Conservation (phyloP, 2,113 vertebrate species). For the Chamaetylas fuelleborni region DNA sequence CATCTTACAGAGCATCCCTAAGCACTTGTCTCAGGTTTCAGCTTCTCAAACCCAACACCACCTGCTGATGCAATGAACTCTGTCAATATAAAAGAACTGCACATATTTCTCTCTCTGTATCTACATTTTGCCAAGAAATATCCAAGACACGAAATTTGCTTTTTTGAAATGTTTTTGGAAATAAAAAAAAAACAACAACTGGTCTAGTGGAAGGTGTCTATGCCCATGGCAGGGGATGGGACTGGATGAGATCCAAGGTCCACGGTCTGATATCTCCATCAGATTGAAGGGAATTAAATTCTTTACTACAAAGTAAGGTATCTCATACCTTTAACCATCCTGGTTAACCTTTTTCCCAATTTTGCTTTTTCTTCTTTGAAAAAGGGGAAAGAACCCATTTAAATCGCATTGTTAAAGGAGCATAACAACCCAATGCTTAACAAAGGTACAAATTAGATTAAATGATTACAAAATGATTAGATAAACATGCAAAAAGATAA, state of each 20-base stretch:
- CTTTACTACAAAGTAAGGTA: accelerated
- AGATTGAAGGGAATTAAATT: not conserved
- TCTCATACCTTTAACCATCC: not conserved
- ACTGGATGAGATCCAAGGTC: too few relatives aligned
- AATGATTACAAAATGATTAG: not conserved
- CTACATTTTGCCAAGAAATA: not conserved
- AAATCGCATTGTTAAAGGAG: not conserved
- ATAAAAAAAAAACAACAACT: not conserved
- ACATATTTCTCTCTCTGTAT: not conserved
- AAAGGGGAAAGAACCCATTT: not conserved
- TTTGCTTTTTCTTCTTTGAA: not conserved
- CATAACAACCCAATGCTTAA: not conserved
- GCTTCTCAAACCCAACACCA: not conserved
- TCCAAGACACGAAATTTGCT: accelerated
- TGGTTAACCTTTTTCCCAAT: not conserved
- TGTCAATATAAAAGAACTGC: not conserved
- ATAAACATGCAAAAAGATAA: not conserved
- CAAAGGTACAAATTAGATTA: not conserved
- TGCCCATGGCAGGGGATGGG: not conserved
- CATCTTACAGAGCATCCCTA: not conserved
- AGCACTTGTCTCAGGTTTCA: not conserved
- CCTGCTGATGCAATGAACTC: not conserved
- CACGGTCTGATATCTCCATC: not conserved
- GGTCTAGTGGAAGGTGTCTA: not conserved
- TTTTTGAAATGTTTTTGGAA: not conserved